A percentile compares a stretch with the other conserved stretches of the same genome.
Conservation (phyloP, 2,113 vertebrate genomes). For the Verasper variegatus region DNA sequence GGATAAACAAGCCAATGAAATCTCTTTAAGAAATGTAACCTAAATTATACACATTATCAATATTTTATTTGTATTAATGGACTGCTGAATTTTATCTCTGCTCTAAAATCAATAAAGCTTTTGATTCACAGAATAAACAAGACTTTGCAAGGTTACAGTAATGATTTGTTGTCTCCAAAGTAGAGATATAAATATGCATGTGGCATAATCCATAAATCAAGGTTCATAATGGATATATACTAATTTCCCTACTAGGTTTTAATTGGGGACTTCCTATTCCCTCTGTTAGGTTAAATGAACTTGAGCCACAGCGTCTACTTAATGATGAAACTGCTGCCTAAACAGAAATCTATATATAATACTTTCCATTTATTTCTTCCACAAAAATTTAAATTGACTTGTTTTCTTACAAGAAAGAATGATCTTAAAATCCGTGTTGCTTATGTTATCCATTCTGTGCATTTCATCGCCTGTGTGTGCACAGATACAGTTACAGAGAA, state of each 20-base stretch:
- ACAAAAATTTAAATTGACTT: neutral
- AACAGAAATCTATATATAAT: neutral
- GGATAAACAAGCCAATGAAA: constrained; percentile 1
- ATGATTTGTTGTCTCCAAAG: neutral
- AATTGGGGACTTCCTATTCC: neutral
- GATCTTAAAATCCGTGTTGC: no score
- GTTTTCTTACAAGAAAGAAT: no score
- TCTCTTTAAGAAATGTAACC: constrained; percentile 25
- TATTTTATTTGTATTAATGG: neutral
- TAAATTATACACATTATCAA: neutral
- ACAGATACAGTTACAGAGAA: neutral
- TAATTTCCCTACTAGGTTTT: neutral
- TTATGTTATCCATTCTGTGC: neutral
- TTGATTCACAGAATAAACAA: neutral
- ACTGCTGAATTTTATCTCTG: neutral
- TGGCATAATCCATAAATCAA: neutral
- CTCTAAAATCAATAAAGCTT: neutral
- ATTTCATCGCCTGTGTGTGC: neutral
- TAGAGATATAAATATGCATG: neutral
- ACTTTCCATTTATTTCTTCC: neutral
- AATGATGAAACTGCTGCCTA: neutral
- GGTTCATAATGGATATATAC: neutral
- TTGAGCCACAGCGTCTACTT: neutral
- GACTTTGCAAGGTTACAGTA: neutral
- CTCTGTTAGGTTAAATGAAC: neutral